A percentile compares a stretch with the other conserved stretches of the same genome.
phyloP scores from a whole-genome alignment of 2,888 invertebrate genomes.

The Eurois occulta region DNA sequence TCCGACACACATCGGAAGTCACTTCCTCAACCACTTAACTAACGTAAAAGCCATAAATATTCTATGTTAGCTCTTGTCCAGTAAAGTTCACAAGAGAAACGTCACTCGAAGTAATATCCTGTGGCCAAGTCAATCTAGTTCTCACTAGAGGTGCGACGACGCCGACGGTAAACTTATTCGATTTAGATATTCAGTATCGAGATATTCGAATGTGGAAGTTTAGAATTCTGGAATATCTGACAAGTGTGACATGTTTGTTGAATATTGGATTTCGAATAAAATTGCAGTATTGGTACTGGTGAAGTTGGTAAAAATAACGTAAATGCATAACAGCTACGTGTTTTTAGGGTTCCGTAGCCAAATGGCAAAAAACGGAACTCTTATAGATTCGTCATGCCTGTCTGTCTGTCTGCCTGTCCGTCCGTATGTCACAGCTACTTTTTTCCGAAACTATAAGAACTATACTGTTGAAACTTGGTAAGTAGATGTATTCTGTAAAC shows the following conservation, averaged over 20 bases:
- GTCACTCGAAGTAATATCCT: slow-evolving; percentile 9
- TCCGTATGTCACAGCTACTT: too few relatives aligned
- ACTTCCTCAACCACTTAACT: slow-evolving; percentile 26
- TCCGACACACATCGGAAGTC: neutral
- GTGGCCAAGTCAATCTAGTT: slow-evolving; percentile 31
- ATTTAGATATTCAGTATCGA: slow-evolving; percentile 28
- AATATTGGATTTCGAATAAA: slow-evolving; percentile 29
- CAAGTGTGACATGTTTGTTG: slow-evolving; percentile 23
- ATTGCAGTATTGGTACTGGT: neutral
- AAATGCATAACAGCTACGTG: neutral
- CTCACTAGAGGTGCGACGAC: slow-evolving; percentile 36
- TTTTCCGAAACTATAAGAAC: too few relatives aligned
- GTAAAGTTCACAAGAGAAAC: slow-evolving; percentile 40
- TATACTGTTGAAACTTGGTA: too few relatives aligned
- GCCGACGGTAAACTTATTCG: slow-evolving; percentile 24
- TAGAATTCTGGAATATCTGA: slow-evolving; percentile 37
- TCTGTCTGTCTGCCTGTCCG: too few relatives aligned
- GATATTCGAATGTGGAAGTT: slow-evolving; percentile 22
- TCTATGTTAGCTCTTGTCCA: slow-evolving; percentile 2
- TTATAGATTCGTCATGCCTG: too few relatives aligned
- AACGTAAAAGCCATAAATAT: slow-evolving; percentile 29
- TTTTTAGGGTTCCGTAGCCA: too few relatives aligned
- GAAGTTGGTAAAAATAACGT: neutral
- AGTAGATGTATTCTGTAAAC: too few relatives aligned
- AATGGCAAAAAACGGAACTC: too few relatives aligned